Evolutionary conservation across 2,797 vertebrate genomes (phyloP).

Genomic region (Graptemys geographica): DNA sequence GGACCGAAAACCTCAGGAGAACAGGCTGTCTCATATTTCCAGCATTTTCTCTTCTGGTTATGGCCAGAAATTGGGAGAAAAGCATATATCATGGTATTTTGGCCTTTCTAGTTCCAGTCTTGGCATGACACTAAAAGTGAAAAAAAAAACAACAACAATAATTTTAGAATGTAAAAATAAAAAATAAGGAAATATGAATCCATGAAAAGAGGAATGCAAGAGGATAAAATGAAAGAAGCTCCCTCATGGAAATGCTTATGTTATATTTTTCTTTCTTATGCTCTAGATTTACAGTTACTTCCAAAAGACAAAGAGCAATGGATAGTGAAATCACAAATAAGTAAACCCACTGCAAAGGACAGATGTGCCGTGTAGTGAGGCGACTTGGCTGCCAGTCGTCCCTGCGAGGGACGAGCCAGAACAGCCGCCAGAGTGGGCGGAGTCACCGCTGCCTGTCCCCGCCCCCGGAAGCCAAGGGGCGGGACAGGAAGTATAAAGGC

Average conservation of each 20-base stretch:
- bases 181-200: neutral
- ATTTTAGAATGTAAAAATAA: neutral
- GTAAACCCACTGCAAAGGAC: neutral
- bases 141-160: neutral
- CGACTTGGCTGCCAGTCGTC: too few relatives aligned
- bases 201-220: neutral
- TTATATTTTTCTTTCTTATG: neutral
- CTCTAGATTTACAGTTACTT: neutral
- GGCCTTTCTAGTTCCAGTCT: neutral
- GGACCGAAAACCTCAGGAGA: neutral
- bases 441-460: too few relatives aligned
- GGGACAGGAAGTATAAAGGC: too few relatives aligned
- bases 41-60: neutral
- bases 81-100: neutral
- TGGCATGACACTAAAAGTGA: neutral
- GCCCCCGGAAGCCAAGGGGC: too few relatives aligned
- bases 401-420: too few relatives aligned
- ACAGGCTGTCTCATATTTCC: neutral
- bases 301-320: neutral
- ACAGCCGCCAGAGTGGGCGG: too few relatives aligned
- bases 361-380: neutral
- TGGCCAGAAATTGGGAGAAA: neutral
- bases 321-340: neutral
- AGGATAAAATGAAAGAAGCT: fast-evolving
- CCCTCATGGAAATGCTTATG: neutral